These are phyloP conservation scores for Eledona agricola DNA, from an alignment of 2,888 invertebrate species.

Conservation along the genomic window DNA sequence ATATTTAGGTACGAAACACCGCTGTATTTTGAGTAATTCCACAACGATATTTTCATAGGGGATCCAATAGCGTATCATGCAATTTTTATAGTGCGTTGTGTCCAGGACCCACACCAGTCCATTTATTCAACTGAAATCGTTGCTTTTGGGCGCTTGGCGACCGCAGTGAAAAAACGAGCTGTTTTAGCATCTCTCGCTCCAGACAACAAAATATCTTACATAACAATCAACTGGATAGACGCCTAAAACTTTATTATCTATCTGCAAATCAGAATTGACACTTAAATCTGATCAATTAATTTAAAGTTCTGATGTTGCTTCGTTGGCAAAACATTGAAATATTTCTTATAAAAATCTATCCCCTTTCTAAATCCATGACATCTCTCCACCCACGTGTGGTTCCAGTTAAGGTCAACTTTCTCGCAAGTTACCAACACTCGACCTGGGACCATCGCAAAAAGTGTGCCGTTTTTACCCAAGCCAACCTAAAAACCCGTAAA, in stretches of 20 bases:
- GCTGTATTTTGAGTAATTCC: constrained; percentile 20
- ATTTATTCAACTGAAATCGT: constrained; percentile 69
- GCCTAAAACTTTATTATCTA: constrained; percentile 40
- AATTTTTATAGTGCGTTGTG: constrained; percentile 78
- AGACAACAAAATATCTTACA: constrained; percentile 63
- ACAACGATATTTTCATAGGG: constrained; percentile 67
- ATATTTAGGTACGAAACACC: constrained; percentile 77
- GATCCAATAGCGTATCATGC: constrained; percentile 85
- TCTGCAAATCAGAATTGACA: constrained; percentile 6
- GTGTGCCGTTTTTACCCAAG: constrained; percentile 78
- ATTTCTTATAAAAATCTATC: constrained; percentile 81
- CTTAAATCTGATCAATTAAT: constrained; percentile 76
- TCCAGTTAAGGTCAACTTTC: constrained; percentile 79
- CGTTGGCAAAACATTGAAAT: constrained; percentile 83
- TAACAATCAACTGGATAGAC: constrained; percentile 68
- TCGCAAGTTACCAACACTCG: constrained; percentile 85
- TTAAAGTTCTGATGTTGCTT: constrained; percentile 82
- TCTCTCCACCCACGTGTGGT: constrained; percentile 76
- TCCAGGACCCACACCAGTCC: constrained; percentile 61
- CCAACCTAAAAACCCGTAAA: constrained; percentile 81
- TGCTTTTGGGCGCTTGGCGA: constrained; percentile 76
- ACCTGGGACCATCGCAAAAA: constrained; percentile 84
- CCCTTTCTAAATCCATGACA: constrained; percentile 71
- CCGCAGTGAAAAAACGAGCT: constrained; percentile 80
- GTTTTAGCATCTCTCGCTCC: constrained; percentile 71